Evolutionary conservation across 1,140 invertebrate species (phyloP).

Genomic region (Laupala kohalensis): DNA sequence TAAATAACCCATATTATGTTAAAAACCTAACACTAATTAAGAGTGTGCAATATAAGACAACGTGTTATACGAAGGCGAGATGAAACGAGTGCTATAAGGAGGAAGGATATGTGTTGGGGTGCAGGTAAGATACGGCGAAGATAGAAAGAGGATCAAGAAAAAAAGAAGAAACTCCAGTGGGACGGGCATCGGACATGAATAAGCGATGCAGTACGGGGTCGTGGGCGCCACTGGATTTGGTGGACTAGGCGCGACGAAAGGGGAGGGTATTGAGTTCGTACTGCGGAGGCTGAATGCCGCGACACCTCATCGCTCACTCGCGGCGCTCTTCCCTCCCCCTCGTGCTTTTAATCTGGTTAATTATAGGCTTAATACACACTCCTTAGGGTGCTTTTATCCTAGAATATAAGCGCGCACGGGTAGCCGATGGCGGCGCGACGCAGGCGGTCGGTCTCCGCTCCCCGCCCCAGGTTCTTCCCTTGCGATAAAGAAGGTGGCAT

Average conservation of each 20-base stretch:
- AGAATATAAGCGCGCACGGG: neutral
- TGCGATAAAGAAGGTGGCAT: neutral
- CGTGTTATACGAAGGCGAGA: too few species aligned
- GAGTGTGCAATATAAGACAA: too few species aligned
- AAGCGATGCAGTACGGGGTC: too few species aligned
- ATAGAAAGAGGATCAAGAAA: too few species aligned
- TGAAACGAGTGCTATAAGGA: too few species aligned
- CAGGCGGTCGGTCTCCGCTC: neutral
- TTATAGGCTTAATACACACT: neutral
- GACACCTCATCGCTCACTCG: neutral
- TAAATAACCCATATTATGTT: too few species aligned
- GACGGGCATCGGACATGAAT: too few species aligned
- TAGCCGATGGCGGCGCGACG: neutral
- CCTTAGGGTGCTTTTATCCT: neutral
- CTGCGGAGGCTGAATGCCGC: neutral
- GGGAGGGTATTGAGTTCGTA: neutral
- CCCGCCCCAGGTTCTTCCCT: neutral
- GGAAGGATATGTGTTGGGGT: too few species aligned
- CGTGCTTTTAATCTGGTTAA: neutral
- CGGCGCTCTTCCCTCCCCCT: neutral
- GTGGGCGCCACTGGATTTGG: too few species aligned
- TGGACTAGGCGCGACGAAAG: neutral
- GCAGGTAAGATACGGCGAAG: too few species aligned
- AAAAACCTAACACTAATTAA: too few species aligned
- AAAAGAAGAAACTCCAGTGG: too few species aligned